A percentile compares a stretch with the other conserved stretches of the same genome.
phyloP scores from a whole-genome alignment of 2,888 invertebrate genomes.

The Venusia cambrica region DNA sequence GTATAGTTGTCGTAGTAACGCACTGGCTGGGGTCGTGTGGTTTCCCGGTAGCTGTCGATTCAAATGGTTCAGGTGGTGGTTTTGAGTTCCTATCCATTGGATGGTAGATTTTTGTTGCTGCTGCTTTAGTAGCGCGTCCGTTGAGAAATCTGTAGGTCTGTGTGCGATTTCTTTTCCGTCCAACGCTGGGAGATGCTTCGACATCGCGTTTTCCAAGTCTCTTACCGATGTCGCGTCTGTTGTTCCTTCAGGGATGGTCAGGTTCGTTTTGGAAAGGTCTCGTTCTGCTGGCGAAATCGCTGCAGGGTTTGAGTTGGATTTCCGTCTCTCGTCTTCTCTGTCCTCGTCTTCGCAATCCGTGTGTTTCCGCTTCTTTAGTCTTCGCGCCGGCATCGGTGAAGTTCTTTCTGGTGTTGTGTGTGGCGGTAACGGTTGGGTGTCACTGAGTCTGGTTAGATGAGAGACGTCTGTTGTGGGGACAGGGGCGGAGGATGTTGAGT shows the following conservation, averaged over 20 bases:
- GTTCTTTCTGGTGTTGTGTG: constrained; percentile 69
- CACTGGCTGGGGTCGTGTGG: constrained; percentile 90
- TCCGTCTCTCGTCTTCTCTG: constrained; percentile 69
- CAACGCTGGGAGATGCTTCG: constrained; percentile 91
- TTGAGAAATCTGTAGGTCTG: constrained; percentile 92
- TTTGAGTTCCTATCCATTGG: constrained; percentile 96
- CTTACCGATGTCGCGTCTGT: constrained; percentile 87
- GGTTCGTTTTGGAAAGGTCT: constrained; percentile 62
- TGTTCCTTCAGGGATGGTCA: constrained; percentile 62
- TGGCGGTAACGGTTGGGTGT: constrained; percentile 64
- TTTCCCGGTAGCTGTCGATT: constrained; percentile 81
- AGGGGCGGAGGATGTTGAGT: constrained; percentile 68
- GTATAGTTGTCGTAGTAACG: constrained; percentile 93
- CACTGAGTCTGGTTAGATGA: constrained; percentile 68
- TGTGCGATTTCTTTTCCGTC: constrained; percentile 80
- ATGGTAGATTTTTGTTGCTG: constrained; percentile 90
- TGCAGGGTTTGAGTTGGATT: constrained; percentile 68
- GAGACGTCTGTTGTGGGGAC: constrained; percentile 66
- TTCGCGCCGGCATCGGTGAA: constrained; percentile 84
- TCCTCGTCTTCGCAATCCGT: constrained; percentile 72
- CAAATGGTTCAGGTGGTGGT: constrained; percentile 81
- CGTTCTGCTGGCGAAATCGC: constrained; percentile 67
- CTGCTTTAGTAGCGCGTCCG: constrained; percentile 91
- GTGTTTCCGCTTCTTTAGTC: constrained; percentile 74
- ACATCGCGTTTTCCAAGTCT: constrained; percentile 97